Conservation (phyloP, 2,797 vertebrate genomes). For the Dermochelys coriacea region DNA sequence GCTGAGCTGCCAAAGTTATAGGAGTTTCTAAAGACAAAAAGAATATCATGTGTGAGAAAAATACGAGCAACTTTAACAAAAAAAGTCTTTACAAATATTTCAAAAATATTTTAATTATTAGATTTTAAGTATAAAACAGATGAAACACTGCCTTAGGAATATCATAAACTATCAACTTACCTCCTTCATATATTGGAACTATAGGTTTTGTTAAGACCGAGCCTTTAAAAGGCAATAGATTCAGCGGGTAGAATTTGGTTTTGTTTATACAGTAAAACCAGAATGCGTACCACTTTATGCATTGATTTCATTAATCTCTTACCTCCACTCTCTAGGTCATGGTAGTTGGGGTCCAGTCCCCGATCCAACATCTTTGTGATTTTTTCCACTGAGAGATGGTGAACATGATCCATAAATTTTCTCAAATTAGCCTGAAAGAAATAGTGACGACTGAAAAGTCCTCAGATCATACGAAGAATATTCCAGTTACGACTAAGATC, state of each 20-base stretch:
- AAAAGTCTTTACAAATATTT: neutral
- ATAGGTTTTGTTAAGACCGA: neutral
- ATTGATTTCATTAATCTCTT: slow-evolving; percentile 26
- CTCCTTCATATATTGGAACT: neutral
- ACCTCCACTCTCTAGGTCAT: slow-evolving; percentile 94
- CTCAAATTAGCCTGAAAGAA: slow-evolving; percentile 89
- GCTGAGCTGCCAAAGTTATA: slow-evolving; percentile 89
- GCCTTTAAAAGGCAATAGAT: neutral
- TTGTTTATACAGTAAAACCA: neutral
- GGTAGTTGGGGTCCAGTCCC: slow-evolving; percentile 96
- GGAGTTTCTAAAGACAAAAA: slow-evolving; percentile 87
- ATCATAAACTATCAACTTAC: neutral
- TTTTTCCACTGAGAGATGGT: slow-evolving; percentile 91
- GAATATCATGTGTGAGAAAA: neutral
- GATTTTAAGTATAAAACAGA: neutral
- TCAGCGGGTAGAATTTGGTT: neutral
- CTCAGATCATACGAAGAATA: neutral
- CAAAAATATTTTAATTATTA: neutral
- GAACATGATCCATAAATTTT: slow-evolving; percentile 94
- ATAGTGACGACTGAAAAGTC: neutral
- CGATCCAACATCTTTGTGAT: slow-evolving; percentile 91
- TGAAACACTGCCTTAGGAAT: neutral
- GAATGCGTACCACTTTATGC: neutral
- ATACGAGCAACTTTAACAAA: neutral
- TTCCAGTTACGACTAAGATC: neutral